These are phyloP conservation scores for Pseudochromis fuscus DNA, from an alignment of 2,797 vertebrate genomes.

Conservation along the genomic window DNA sequence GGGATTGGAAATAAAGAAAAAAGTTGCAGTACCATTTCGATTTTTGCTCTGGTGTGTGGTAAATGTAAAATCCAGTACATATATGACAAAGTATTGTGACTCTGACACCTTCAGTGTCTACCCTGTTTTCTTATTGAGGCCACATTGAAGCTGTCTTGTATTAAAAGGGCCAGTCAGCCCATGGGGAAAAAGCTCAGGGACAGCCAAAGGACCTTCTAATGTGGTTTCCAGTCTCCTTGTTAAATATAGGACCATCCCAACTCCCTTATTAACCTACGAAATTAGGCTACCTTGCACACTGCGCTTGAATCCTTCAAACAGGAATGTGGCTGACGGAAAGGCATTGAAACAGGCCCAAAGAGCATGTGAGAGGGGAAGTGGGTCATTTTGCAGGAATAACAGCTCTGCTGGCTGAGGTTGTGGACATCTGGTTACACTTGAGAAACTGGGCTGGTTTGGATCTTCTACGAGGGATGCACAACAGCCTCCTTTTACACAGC, in stretches of 20 bases:
- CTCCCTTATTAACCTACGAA: slow-evolving; percentile 85
- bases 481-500: slow-evolving; percentile 38
- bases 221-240: slow-evolving; percentile 79
- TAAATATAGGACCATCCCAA: slow-evolving; percentile 83
- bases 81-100: background rate
- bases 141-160: slow-evolving; percentile 77
- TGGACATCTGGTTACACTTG: slow-evolving; percentile 77
- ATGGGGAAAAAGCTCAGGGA: slow-evolving; percentile 79
- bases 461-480: slow-evolving; percentile 56
- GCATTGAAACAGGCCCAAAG: slow-evolving; percentile 53
- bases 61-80: background rate
- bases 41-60: background rate
- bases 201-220: slow-evolving; percentile 80
- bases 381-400: slow-evolving; percentile 62
- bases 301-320: slow-evolving; percentile 67
- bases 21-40: background rate
- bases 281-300: slow-evolving; percentile 81
- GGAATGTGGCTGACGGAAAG: slow-evolving; percentile 64
- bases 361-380: slow-evolving; percentile 49
- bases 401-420: slow-evolving; percentile 69
- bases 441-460: slow-evolving; percentile 66
- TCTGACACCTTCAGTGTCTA: slow-evolving; percentile 23
- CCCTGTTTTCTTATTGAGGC: slow-evolving; percentile 80
- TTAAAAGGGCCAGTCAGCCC: slow-evolving; percentile 79
- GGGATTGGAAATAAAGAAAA: background rate